Evolutionary conservation across 2,113 vertebrate genomes (phyloP).

Genomic region (Neogobius melanostomus): DNA sequence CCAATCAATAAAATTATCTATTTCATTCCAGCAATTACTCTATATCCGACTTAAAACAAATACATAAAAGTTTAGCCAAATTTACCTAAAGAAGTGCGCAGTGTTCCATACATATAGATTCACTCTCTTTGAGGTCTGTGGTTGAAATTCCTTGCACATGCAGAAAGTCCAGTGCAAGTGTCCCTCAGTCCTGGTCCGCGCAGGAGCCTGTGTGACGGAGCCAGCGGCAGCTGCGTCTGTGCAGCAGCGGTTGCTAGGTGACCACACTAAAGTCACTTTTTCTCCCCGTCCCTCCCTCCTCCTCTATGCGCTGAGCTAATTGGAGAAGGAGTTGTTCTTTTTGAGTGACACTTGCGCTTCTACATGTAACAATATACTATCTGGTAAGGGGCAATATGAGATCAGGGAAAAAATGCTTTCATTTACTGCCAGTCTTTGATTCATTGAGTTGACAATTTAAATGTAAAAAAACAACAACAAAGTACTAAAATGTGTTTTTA

Average conservation of each 20-base stretch:
- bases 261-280: slow-evolving; percentile 56
- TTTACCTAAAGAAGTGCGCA: slow-evolving; percentile 55
- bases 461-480: too few relatives aligned
- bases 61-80: slow-evolving; percentile 31
- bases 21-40: background rate
- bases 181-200: slow-evolving; percentile 16
- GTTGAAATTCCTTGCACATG: slow-evolving; percentile 22
- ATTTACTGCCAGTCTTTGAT: too few relatives aligned
- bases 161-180: slow-evolving; percentile 14
- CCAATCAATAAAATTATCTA: background rate
- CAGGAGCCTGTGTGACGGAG: slow-evolving; percentile 19
- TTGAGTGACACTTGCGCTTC: slow-evolving; percentile 4
- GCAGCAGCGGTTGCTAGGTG: slow-evolving; percentile 81
- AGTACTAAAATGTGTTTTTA: slow-evolving; percentile 4
- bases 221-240: slow-evolving; percentile 68
- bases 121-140: slow-evolving; percentile 28
- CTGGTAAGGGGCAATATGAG: background rate
- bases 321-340: slow-evolving; percentile 2
- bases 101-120: slow-evolving; percentile 41
- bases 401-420: background rate
- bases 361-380: background rate
- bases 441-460: too few relatives aligned
- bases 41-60: slow-evolving; percentile 8
- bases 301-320: slow-evolving; percentile 20
- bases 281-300: slow-evolving; percentile 11